Conservation (phyloP, 1,140 invertebrate species). For the Gyrodactylus bullatarudis region DNA sequence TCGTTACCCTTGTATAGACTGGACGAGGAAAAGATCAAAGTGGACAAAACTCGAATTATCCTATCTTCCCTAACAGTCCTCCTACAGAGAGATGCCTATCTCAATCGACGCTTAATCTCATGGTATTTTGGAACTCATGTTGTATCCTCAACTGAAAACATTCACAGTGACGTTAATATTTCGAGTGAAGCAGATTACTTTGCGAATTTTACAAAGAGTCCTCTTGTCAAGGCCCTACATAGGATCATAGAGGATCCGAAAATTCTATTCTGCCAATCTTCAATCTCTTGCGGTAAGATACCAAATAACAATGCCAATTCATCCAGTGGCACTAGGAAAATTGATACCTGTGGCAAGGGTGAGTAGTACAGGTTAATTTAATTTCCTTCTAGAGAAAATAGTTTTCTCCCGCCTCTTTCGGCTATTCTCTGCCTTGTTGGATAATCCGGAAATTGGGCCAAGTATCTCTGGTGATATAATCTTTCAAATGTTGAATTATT, state of each 20-base stretch:
- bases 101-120: neutral
- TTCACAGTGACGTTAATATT: no score
- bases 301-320: neutral
- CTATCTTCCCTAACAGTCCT: neutral
- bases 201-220: neutral
- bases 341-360: neutral
- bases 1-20: slow-evolving; percentile 42
- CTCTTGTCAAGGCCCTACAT: neutral
- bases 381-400: neutral
- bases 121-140: neutral
- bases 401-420: neutral
- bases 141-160: neutral
- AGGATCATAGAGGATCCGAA: neutral
- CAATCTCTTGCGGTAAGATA: neutral
- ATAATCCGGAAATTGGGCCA: neutral
- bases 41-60: neutral
- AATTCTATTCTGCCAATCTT: neutral
- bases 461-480: neutral
- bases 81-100: neutral
- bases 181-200: neutral
- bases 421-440: neutral
- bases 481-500: neutral
- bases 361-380: neutral
- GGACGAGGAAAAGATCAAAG: neutral
- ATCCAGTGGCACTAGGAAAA: neutral